These are phyloP conservation scores for Heteromormyrus szaboi DNA, from an alignment of 2,797 vertebrate genomes.

Conservation along the genomic window DNA sequence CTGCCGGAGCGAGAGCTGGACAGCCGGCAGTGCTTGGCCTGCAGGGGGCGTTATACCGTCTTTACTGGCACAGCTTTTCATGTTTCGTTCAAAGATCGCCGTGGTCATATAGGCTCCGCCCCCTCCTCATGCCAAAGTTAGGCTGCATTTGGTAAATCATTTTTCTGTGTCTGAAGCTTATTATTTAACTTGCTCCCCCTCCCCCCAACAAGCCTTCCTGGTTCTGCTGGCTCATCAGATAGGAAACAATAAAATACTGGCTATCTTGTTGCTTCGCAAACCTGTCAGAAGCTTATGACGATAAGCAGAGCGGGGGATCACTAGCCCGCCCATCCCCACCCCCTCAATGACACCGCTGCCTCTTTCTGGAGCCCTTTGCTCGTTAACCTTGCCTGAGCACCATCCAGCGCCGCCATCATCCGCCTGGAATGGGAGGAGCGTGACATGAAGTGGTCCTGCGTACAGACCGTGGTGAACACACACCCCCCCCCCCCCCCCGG, in stretches of 20 bases:
- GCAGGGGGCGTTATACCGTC: not conserved
- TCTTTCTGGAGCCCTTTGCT: not conserved
- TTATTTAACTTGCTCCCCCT: not conserved
- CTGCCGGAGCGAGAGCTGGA: not conserved
- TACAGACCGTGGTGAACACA: not conserved
- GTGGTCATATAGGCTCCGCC: not conserved
- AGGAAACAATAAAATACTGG: not conserved
- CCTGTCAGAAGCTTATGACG: not conserved
- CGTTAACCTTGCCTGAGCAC: not conserved
- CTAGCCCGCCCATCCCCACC: not conserved
- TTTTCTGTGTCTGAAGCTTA: not conserved
- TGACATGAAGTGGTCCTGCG: not conserved
- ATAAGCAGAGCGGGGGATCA: not conserved
- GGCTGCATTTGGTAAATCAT: not conserved
- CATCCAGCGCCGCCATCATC: not conserved
- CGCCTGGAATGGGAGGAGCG: not conserved
- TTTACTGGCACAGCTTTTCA: not conserved
- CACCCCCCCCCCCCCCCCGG: not conserved
- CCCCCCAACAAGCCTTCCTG: not conserved
- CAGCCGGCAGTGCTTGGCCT: not conserved
- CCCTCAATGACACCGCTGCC: not conserved
- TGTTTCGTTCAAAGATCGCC: not conserved
- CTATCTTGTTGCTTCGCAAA: not conserved
- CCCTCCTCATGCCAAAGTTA: not conserved
- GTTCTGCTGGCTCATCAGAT: slow-evolving; percentile 4